Evolutionary conservation across 2,797 vertebrate genomes (phyloP).

Genomic region (Mormyrops attenuatus): DNA sequence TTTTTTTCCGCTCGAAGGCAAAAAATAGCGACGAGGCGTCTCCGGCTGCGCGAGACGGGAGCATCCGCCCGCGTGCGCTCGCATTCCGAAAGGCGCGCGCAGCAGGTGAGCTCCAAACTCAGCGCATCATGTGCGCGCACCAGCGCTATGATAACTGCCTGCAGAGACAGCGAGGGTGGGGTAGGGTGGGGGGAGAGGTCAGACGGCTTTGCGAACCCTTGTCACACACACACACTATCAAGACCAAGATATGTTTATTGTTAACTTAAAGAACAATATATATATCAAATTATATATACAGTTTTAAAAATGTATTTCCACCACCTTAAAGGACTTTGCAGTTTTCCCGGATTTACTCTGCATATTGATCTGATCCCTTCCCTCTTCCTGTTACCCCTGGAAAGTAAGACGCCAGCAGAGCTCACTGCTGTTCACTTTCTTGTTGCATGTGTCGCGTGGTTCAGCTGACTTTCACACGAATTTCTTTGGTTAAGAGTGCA

Average conservation of each 20-base stretch:
- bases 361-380: background rate
- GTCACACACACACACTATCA: background rate
- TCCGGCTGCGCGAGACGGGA: background rate
- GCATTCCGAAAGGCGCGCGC: background rate
- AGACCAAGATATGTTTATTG: background rate
- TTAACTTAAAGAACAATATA: background rate
- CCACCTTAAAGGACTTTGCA: background rate
- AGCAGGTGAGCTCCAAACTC: background rate
- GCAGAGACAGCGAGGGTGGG: background rate
- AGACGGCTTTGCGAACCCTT: background rate
- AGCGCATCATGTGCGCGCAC: background rate
- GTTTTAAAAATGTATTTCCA: background rate
- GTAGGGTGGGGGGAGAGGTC: background rate
- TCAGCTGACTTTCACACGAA: background rate
- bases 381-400: background rate
- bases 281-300: background rate
- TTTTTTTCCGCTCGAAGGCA: slow-evolving; percentile 28
- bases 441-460: background rate
- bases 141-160: background rate
- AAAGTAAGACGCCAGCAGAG: background rate
- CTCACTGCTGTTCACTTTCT: background rate
- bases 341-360: background rate
- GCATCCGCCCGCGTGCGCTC: background rate
- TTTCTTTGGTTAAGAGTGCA: background rate
- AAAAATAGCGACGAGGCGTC: slow-evolving; percentile 34